These are phyloP conservation scores for Cyprinodon tularosa DNA, from an alignment of 2,113 vertebrate species.

Conservation along the genomic window DNA sequence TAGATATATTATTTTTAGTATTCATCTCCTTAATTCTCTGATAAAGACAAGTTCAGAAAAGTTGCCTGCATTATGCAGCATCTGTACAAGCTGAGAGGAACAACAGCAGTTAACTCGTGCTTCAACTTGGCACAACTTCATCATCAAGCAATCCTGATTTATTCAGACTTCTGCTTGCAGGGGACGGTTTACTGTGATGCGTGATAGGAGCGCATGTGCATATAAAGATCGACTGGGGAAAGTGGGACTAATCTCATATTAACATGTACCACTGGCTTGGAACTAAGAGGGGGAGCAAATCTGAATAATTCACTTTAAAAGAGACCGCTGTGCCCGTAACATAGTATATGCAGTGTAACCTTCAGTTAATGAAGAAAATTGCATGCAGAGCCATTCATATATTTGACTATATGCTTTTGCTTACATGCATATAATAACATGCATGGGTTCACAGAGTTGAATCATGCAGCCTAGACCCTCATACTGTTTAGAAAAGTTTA, in stretches of 20 bases:
- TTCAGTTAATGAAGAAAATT: constrained; percentile 45
- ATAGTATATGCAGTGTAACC: constrained; percentile 29
- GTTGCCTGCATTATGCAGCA: neutral
- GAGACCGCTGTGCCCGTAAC: constrained; percentile 29
- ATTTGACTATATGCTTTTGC: constrained; percentile 14
- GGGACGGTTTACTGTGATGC: constrained; percentile 38
- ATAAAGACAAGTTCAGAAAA: neutral
- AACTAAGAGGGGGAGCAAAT: constrained; percentile 60
- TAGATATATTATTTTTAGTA: neutral
- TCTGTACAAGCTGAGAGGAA: neutral
- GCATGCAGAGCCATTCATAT: constrained; percentile 10
- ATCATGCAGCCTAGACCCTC: constrained; percentile 18
- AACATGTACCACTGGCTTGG: constrained; percentile 62
- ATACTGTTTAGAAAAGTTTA: constrained; percentile 14
- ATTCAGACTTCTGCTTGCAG: constrained; percentile 40
- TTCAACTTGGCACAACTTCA: constrained; percentile 21
- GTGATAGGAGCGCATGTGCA: constrained; percentile 34
- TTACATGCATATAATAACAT: constrained; percentile 28
- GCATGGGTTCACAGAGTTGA: constrained; percentile 34
- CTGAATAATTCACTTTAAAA: constrained; percentile 67
- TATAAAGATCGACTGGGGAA: constrained; percentile 48
- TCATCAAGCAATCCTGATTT: constrained; percentile 26
- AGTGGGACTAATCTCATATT: constrained; percentile 69
- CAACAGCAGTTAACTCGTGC: neutral
- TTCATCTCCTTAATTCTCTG: too few relatives aligned